These are phyloP conservation scores for Zophobas morio DNA, from an alignment of 1,140 invertebrate species.

Conservation along the genomic window DNA sequence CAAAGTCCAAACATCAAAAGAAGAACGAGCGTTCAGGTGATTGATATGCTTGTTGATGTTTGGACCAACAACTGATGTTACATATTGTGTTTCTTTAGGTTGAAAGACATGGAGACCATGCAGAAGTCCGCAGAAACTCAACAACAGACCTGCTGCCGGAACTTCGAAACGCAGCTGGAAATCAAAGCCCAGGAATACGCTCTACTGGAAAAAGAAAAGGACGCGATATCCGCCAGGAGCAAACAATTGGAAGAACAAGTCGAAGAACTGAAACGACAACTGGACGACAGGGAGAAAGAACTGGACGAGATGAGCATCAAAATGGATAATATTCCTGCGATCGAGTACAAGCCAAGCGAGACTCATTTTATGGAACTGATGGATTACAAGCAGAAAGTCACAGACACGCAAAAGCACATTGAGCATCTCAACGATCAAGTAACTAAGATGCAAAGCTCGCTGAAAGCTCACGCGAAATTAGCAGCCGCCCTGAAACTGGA, in stretches of 20 bases:
- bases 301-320: conserved; percentile 1
- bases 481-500: conserved; percentile 24
- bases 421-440: conserved; percentile 21
- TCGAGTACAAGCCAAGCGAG: conserved; percentile 7
- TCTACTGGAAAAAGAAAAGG: conserved; percentile 11
- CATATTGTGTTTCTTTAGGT: conserved; percentile 31
- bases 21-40: conserved; percentile 23
- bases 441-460: conserved; percentile 24
- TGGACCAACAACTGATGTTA: conserved; percentile 39
- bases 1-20: conserved; percentile 38
- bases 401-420: conserved; percentile 1
- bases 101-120: conserved; percentile 13
- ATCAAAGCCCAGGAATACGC: conserved; percentile 13
- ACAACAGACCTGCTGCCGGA: conserved; percentile 6
- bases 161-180: conserved; percentile 20
- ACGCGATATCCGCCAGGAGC: neutral
- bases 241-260: conserved; percentile 1
- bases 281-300: neutral
- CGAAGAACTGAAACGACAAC: conserved; percentile 7
- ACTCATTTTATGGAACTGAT: conserved; percentile 5
- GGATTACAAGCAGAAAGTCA: conserved; percentile 18
- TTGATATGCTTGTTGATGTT: conserved; percentile 23
- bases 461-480: conserved; percentile 18
- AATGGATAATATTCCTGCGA: neutral
- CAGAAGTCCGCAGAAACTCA: neutral